Evolutionary conservation across 1,140 invertebrate species (phyloP).

Genomic region (Meloidogyne hapla): DNA sequence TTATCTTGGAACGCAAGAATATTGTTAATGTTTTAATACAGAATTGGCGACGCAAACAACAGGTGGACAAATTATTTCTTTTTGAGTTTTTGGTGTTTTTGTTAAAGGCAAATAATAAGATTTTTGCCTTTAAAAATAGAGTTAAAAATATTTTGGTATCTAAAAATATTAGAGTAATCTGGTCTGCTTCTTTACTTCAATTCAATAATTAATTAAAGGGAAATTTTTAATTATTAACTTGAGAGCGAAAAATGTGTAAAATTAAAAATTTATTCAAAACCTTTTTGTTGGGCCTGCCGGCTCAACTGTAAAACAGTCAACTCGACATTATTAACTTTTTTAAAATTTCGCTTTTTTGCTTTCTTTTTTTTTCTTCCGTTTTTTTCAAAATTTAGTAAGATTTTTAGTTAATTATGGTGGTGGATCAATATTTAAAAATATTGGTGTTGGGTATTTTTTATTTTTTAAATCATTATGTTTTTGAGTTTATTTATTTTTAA

Average conservation of each 20-base stretch:
- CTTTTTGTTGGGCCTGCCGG: neutral
- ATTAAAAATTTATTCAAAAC: neutral
- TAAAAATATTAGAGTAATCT: neutral
- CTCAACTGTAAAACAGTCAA: neutral
- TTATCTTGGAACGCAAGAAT: conserved; percentile 62
- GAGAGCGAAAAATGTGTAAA: neutral
- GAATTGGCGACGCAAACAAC: conserved; percentile 63
- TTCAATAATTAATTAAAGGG: neutral
- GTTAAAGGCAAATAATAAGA: neutral
- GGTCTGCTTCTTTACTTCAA: neutral
- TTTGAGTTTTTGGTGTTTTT: neutral
- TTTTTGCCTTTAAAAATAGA: no score
- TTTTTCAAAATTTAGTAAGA: neutral
- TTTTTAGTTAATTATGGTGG: no score
- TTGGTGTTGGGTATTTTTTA: neutral
- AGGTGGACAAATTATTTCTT: conserved; percentile 49
- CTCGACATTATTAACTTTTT: neutral
- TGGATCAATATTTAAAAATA: neutral
- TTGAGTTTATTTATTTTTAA: no score
- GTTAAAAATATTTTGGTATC: neutral
- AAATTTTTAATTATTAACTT: no score
- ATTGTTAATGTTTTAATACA: conserved; percentile 61
- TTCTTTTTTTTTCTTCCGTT: neutral
- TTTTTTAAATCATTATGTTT: no score
- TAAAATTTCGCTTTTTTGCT: neutral